Evolutionary conservation across 1,140 invertebrate species (phyloP), one percentile per base, ranked within the genome.

Genomic region (Drosophila setifemur): DNA sequence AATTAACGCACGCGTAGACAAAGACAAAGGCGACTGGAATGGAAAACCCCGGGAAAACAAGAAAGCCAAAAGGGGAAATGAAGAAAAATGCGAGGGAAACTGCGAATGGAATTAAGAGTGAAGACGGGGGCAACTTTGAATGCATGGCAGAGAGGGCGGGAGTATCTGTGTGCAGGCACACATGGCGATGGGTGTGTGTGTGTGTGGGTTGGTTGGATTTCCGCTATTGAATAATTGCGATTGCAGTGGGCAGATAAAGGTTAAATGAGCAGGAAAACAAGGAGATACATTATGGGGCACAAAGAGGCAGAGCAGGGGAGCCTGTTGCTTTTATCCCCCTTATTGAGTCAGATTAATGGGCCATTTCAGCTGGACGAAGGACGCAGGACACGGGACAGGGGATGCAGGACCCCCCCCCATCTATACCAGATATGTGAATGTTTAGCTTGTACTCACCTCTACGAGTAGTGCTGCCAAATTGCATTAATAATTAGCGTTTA

Each of bases 211-310:
- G 25, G 33, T 19, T 29, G 55, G 77, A 75, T 73, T 75, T 87
- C 82, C 77, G 83, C 77, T 82, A 82, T 87, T 87, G 76, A 87
- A 87, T 87, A 87, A 87, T 87, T 77, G 73, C 70, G 77, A 87
- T 87, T 86, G 82, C 71, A 52, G 67, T 48, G 67, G 49, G 25
- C 35, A 76, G 77, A 88, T 88, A 83, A 88, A 88, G 67, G 83
- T 88, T 88, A 83, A 88, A 88, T 88, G 83, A 88, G 68, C 83
- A 72, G 77, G 83, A 88, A 88, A 88, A 88, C 88, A 79, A 54
- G 64, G 52, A 67, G 66, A 63, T 71, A 50, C 66, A 72, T 67
- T 74, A 57, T 64, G 64, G 26, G 18, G 2, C n/a, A n/a, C n/a
- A n/a, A n/a, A n/a, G n/a, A n/a, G 9, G 18, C 9, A n/a, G 12